phyloP scores from a whole-genome alignment of 2,888 invertebrate genomes.

The Zygothrica quintamaculata region DNA sequence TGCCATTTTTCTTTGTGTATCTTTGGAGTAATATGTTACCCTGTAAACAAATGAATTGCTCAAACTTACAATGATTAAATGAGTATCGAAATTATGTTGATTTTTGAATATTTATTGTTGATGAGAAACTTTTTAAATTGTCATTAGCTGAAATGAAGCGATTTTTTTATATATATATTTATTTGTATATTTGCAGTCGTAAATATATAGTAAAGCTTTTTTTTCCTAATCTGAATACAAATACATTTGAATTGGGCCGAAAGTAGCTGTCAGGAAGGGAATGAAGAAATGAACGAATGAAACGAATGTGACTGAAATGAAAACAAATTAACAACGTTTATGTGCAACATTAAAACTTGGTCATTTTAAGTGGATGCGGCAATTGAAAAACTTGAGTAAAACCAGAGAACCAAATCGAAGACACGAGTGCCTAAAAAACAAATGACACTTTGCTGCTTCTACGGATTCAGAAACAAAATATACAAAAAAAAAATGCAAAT shows the following conservation, averaged over 20 bases:
- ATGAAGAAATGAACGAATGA: constrained; percentile 45
- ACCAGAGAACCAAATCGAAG: constrained; percentile 51
- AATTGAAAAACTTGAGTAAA: constrained; percentile 67
- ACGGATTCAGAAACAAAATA: constrained; percentile 1
- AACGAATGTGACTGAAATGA: constrained; percentile 43
- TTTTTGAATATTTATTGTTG: background rate
- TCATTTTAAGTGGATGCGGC: constrained; percentile 56
- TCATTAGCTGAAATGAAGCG: background rate
- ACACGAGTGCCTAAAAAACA: constrained; percentile 51
- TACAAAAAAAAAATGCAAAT: constrained; percentile 61
- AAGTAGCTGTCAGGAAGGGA: constrained; percentile 26
- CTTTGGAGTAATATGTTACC: no score
- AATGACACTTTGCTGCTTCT: constrained; percentile 64
- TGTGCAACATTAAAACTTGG: constrained; percentile 71
- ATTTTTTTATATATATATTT: background rate
- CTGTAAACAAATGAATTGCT: background rate
- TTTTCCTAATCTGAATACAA: constrained; percentile 16
- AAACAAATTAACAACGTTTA: constrained; percentile 78
- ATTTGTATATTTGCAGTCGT: no score
- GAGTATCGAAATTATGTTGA: background rate
- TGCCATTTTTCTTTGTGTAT: no score
- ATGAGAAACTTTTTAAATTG: background rate
- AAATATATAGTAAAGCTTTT: background rate
- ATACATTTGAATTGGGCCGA: constrained; percentile 2
- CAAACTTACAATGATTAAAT: background rate